Conservation (phyloP, 2,888 invertebrate genomes). For the Nephrotoma appendiculata region DNA sequence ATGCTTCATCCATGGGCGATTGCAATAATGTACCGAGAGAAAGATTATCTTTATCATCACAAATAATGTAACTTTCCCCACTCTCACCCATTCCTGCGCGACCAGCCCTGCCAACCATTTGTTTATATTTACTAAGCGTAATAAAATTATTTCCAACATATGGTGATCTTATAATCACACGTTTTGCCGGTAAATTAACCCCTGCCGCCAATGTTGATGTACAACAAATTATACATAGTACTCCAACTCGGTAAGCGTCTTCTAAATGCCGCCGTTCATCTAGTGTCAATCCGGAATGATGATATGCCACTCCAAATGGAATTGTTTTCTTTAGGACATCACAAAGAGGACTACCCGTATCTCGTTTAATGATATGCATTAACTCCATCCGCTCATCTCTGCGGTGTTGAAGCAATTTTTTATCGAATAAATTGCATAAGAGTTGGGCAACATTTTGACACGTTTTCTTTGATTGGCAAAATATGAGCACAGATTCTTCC, state of each 20-base stretch:
- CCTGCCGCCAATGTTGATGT: slow-evolving; percentile 97
- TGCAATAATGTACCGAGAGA: slow-evolving; percentile 41
- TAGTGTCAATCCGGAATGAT: slow-evolving; percentile 79
- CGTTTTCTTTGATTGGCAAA: slow-evolving; percentile 86
- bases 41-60: slow-evolving; percentile 41
- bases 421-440: slow-evolving; percentile 30
- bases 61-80: slow-evolving; percentile 80
- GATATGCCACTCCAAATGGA: slow-evolving; percentile 77
- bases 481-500: slow-evolving; percentile 66
- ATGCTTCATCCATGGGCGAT: slow-evolving; percentile 52
- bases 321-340: slow-evolving; percentile 47
- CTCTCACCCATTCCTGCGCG: slow-evolving; percentile 69
- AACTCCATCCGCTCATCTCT: slow-evolving; percentile 43
- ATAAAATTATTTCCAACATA: slow-evolving; percentile 63
- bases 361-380: slow-evolving; percentile 29
- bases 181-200: slow-evolving; percentile 85
- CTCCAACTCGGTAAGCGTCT: slow-evolving; percentile 67
- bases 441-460: slow-evolving; percentile 80
- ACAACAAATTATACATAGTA: slow-evolving; percentile 79
- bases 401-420: slow-evolving; percentile 40
- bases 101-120: slow-evolving; percentile 93
- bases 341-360: slow-evolving; percentile 39
- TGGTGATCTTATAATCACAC: slow-evolving; percentile 78
- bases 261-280: slow-evolving; percentile 80
- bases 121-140: slow-evolving; percentile 69